These are phyloP conservation scores for Cyclophora punctaria DNA, from an alignment of 2,888 invertebrate genomes.

Conservation along the genomic window DNA sequence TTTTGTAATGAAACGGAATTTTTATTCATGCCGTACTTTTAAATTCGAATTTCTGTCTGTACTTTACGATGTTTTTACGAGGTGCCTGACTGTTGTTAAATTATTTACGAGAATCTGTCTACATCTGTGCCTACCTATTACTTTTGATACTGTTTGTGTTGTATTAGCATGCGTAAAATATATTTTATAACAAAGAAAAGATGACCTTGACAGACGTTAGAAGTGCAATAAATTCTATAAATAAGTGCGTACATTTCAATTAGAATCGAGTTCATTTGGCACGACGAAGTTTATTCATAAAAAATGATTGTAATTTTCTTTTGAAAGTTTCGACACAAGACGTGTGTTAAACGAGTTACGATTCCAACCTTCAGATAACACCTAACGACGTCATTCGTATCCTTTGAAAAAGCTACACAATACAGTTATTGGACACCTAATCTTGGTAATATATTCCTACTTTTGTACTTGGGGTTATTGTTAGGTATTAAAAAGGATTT, in stretches of 20 bases:
- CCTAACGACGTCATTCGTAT: constrained; percentile 27
- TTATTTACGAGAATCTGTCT: background rate
- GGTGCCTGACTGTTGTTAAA: background rate
- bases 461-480: constrained; percentile 5
- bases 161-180: no score
- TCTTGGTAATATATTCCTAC: constrained; percentile 3
- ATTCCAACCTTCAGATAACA: constrained; percentile 26
- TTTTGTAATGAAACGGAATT: background rate
- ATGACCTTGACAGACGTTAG: no score
- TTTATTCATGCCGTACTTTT: background rate
- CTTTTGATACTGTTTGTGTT: no score
- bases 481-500: background rate
- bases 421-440: constrained; percentile 23
- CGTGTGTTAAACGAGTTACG: background rate
- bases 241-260: no score
- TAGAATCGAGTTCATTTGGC: no score
- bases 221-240: no score
- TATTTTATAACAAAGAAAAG: no score
- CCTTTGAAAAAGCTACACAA: constrained; percentile 18
- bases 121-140: no score
- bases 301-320: no score
- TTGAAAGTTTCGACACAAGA: no score
- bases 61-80: background rate
- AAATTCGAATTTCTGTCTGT: background rate
- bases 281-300: no score